Conservation (phyloP, 2,888 invertebrate genomes). For the Synanthedon formicaeformis region DNA sequence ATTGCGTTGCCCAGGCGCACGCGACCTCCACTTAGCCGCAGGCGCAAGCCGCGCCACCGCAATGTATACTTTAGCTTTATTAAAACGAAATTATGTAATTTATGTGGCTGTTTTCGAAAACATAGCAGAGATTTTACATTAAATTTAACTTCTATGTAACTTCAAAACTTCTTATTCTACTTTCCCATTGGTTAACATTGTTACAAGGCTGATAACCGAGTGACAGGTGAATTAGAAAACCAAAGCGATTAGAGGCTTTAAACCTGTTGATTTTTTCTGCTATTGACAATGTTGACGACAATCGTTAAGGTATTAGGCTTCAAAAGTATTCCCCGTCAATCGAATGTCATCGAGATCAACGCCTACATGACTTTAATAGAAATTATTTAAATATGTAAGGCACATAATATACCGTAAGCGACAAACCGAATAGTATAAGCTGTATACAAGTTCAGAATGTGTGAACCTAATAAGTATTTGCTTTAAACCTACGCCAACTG, state of each 20-base stretch:
- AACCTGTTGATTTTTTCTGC: conserved; percentile 5
- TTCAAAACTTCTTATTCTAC: too few relatives aligned
- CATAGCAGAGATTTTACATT: conserved; percentile 13
- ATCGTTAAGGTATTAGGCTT: conserved; percentile 15
- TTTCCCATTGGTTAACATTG: too few relatives aligned
- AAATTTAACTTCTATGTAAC: too few relatives aligned
- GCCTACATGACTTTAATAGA: conserved; percentile 28
- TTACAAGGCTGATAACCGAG: too few relatives aligned
- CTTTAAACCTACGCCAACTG: conserved; percentile 38
- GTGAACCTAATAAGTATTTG: conserved; percentile 36
- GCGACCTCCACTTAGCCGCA: conserved; percentile 4
- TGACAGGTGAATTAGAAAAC: too few relatives aligned
- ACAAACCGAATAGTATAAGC: conserved; percentile 27
- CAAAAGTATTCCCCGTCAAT: conserved; percentile 25
- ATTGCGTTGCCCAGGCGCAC: conserved; percentile 21
- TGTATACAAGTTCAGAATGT: conserved; percentile 6
- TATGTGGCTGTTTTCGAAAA: conserved; percentile 6
- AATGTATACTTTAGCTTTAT: conserved; percentile 5
- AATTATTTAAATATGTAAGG: conserved; percentile 3
- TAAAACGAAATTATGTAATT: too few relatives aligned
- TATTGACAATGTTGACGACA: conserved; percentile 16
- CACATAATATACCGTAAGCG: conserved; percentile 26
- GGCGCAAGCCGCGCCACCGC: conserved; percentile 10
- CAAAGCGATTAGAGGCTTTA: too few relatives aligned
- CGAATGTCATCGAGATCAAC: conserved; percentile 23